Evolutionary conservation across 2,113 vertebrate species (phyloP), one percentile per base, ranked within the genome.

Genomic region (Orthonyx spaldingii): DNA sequence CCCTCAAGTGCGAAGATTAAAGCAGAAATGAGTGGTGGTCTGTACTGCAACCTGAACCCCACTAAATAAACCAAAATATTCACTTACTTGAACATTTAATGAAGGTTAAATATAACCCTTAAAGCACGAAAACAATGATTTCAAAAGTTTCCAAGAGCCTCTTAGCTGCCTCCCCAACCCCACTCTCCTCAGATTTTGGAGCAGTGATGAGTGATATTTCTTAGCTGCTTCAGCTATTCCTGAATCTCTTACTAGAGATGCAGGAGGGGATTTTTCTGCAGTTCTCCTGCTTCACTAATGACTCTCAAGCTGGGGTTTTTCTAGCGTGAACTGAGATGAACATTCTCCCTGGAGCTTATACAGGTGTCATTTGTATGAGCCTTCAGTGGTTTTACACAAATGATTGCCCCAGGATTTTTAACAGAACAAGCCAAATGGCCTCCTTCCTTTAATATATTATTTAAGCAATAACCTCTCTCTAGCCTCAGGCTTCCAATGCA

Each of bases 131-230:
- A 96, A 91, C 79, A 84, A 88, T 42, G 82, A 94, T 95, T 95
- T 90, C 80, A 95, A 82, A 93, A 92, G 95, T 94, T 95, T 97
- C 93, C 66, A 93, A 91, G 79, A 90, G 89, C 55, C 75, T 96
- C 87, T 96, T 75, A 94, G 79, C 60, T 70, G 74, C 24, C 26
- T 47, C 49, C 41, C 79, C 63, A 66, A 14, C 44, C 42, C 64
- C 33, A 18, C 77, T 27, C 81, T 81, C 65, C 79, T 94, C 82
- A 79, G 89, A 94, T 97, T 97, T 89, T 94, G 84, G 49, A 89
- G 75, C 93, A 92, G 96, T 83, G 97, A 96, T 95, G 97, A 97
- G 90, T 97, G 97, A 97, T 77, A 75, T 57, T 94, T 93, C 86
- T 91, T 95, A 94, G 96, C 97, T 97, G 97, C 85, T 96, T 66